Conservation (phyloP, 2,888 invertebrate species). For the Drosophila putrida region DNA sequence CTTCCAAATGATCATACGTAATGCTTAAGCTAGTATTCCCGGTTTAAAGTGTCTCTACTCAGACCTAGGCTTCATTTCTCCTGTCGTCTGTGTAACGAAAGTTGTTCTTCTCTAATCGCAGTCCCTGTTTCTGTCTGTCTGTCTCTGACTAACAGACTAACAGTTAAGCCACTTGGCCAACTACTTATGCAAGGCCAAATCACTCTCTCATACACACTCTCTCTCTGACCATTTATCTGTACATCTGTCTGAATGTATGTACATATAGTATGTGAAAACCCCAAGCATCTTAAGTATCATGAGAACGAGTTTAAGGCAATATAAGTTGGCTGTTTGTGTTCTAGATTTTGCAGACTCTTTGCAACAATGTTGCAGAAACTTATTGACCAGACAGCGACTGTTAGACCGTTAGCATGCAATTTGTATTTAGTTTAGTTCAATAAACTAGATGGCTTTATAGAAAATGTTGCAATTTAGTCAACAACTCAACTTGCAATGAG, state of each 20-base stretch:
- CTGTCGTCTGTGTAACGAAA: conserved; percentile 27
- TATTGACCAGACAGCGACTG: conserved; percentile 45
- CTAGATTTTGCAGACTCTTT: conserved; percentile 56
- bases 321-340: conserved; percentile 59
- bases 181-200: conserved; percentile 43
- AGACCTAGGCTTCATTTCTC: not conserved
- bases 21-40: not conserved
- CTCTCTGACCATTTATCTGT: not conserved
- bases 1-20: not conserved
- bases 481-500: conserved; percentile 22
- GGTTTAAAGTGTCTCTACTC: not conserved
- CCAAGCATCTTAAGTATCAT: conserved; percentile 26
- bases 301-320: conserved; percentile 40
- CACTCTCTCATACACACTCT: conserved; percentile 30
- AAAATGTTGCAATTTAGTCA: conserved; percentile 51
- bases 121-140: not conserved
- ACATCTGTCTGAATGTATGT: not conserved
- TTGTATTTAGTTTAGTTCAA: conserved; percentile 64
- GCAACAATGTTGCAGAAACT: conserved; percentile 76
- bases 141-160: too few relatives aligned
- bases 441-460: conserved; percentile 72
- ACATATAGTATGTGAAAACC: conserved; percentile 18
- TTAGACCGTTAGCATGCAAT: conserved; percentile 50
- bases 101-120: conserved; percentile 26
- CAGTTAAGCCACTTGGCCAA: conserved; percentile 22